Evolutionary conservation across 2,113 vertebrate species (phyloP), one percentile per base, ranked within the genome.

Genomic region (Sterna hirundo): DNA sequence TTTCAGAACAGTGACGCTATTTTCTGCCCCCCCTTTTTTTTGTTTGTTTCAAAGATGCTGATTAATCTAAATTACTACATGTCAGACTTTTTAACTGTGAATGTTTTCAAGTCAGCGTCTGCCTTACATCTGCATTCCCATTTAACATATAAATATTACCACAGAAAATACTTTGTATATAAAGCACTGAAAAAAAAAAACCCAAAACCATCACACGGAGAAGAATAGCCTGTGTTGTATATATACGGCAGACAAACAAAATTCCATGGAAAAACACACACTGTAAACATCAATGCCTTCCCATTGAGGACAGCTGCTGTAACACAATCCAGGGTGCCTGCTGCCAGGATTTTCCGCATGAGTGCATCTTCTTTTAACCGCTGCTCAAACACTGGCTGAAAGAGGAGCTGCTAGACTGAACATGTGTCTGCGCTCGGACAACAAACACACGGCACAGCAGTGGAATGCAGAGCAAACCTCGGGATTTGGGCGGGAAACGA

Each of bases 271-370:
- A 97, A 97, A 96, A 97, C 94, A 94, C 97, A 97, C 94, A 93
- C 83, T 95, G 95, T 91, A 95, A 97, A 97, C 91, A 97, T 91
- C 93, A 93, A 78, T 92, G 83, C 93, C 80, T 95, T 92, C 74
- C 94, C 86, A 88, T 86, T 87, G 91, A 96, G 93, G 96, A 90
- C 95, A 97, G 94, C 96, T 97, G 94, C 95, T 94, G 93, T 94
- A 98, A 96, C 80, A 97, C 96, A 94, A 94, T 86, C 96, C 83
- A 34, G 72, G 74, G 90, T 94, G 90, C 95, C 94, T 95, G 90
- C 96, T 97, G 96, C 95, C 95, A 98, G 92, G 96, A 97, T 97
- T 98, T 98, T 96, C 96, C 95, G 97, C 96, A 95, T 90, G 93
- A 97, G 89, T 90, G 95, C 94, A 86, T 96, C 96, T 92, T 88